Evolutionary conservation across 2,888 invertebrate genomes (phyloP).

Genomic region (Drepanosiphum platanoidis): DNA sequence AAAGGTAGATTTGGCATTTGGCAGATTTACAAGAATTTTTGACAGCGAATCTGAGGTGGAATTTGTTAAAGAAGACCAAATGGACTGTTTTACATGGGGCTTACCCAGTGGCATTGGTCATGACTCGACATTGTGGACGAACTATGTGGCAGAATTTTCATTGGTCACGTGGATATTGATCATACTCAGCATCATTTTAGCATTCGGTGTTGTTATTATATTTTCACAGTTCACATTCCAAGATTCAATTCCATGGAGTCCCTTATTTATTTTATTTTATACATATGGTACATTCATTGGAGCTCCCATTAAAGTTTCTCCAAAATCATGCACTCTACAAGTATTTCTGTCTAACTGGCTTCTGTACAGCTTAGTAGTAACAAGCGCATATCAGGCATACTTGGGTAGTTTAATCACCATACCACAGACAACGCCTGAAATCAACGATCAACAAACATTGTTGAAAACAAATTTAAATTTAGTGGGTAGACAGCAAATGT

Average conservation of each 20-base stretch:
- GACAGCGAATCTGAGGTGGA: slow-evolving; percentile 64
- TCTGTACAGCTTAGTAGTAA: slow-evolving; percentile 64
- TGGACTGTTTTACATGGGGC: slow-evolving; percentile 66
- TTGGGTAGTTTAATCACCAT: slow-evolving; percentile 65
- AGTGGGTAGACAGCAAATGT: slow-evolving; percentile 64
- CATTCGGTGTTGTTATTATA: slow-evolving; percentile 42
- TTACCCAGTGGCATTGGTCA: slow-evolving; percentile 65
- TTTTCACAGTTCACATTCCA: slow-evolving; percentile 6
- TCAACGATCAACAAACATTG: slow-evolving; percentile 64
- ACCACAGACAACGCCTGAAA: slow-evolving; percentile 64
- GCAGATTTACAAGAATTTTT: slow-evolving; percentile 65
- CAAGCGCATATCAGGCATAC: slow-evolving; percentile 62
- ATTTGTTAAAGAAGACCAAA: slow-evolving; percentile 64
- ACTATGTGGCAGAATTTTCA: slow-evolving; percentile 65
- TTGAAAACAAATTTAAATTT: slow-evolving; percentile 64
- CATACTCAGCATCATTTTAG: slow-evolving; percentile 61
- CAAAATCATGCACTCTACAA: slow-evolving; percentile 63
- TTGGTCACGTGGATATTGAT: slow-evolving; percentile 65
- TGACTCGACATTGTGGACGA: slow-evolving; percentile 65
- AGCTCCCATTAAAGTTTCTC: slow-evolving; percentile 63
- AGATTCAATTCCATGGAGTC: neutral
- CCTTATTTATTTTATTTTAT: slow-evolving; percentile 59
- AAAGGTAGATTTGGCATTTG: slow-evolving; percentile 64
- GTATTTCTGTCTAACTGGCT: slow-evolving; percentile 65
- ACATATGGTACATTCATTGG: slow-evolving; percentile 64